Base-by-base conservation (phyloP, 2,888 invertebrate genomes). In the Nasonovia ribisnigri region DNA sequence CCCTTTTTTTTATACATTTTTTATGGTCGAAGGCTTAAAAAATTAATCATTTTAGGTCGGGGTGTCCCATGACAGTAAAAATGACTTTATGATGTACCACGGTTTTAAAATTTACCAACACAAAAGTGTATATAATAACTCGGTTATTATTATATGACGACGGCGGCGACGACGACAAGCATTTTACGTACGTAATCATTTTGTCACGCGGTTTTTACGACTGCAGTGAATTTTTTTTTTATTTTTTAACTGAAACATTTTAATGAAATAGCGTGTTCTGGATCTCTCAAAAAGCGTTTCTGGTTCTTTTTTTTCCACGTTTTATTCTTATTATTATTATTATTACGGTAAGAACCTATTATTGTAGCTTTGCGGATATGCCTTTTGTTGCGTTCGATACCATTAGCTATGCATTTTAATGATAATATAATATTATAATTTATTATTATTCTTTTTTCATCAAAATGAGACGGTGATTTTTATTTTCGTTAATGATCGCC, bases 71-170 rank as follows among this genome's bases (percentile, higher is more conserved):
- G 93, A 93, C 86, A 60, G 86, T 93, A 93, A 93, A 93, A 90
- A 93, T 93, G 90, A 93, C 93, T 93, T 93, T 93, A 93, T 90
- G 90, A 93, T 48, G 90, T 86, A 90, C 93, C 77, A 26, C 24
- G 54, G 51, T 46, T 93, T 90, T 86, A 42, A 86, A 93, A 90
- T 84, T 43, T 48, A 90, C 84, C 36, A 54, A 60, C 84, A 42
- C 90, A 86, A 86, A 90, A 93, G 93, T 88, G 43, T 54, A 26
- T 84, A 43, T 86, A 86, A 60, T 84, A 84, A 88, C 84, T 90
- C 43, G 46, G 42, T 42, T 42, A 54, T 87, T 92, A 87, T 92
- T 36, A 86, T 92, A 91, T 42, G 92, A 67, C 43, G 60, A 67
- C 86, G 48, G 26, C 51, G 92, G 51, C 51, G 60, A 67, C 86